Evolutionary conservation across 2,113 vertebrate genomes (phyloP), one percentile per base, ranked within the genome.

Genomic region (Connochaetes taurinus): DNA sequence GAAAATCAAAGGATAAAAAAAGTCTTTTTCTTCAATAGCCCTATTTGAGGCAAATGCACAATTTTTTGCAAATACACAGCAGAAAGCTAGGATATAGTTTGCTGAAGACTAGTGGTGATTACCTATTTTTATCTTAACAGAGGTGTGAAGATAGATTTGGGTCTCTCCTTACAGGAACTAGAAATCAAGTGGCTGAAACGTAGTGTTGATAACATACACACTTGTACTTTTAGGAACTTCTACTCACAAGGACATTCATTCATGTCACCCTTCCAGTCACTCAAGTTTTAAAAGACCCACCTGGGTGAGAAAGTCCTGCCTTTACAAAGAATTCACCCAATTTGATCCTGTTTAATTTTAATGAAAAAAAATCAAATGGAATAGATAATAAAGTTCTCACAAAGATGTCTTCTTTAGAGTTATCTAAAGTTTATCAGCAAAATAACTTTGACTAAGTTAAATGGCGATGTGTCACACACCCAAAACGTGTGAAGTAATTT

Each of bases 401-500:
- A 27, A 91, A 95, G 96, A 98, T 95, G 95, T 43, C 93, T 94
- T 96, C 97, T 97, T 95, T 91, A 71, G 98, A 98, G 97, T 97
- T 97, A 98, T 98, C 98, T 97, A 97, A 98, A 98, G 98, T 98
- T 98, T 98, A 98, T 98, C 98, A 97, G 98, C 89, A 97, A 98
- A 98, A 97, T 98, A 98, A 98, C 98, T 98, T 98, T 97, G 96
- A 97, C 95, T 97, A 97, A 98, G 97, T 98, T 98, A 98, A 98
- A 98, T 97, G 96, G 98, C 97, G 98, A 98, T 93, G 97, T 98
- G 98, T 98, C 98, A 98, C 98, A 97, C 98, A 98, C 98, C 97
- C 98, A 97, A 98, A 98, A 98, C 91, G 98, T 98, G 98, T 98
- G 98, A 98, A 98, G 97, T 97, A 98, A 98, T 98, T 98, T 98